phyloP scores from a whole-genome alignment of 2,888 invertebrate genomes.

The Priocnemis perturbator region DNA sequence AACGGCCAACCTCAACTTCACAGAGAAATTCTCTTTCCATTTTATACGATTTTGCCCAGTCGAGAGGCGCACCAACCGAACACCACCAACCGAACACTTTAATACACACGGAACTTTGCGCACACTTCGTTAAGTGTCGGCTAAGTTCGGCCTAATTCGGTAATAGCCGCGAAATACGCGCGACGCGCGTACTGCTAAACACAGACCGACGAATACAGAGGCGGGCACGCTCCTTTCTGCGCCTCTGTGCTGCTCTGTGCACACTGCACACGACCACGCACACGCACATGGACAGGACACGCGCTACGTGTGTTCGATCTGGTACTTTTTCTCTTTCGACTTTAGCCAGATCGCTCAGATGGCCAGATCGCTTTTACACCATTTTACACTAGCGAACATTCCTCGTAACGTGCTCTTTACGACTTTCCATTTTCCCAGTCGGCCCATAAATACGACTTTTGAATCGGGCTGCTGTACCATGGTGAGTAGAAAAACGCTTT shows the following conservation, averaged over 20 bases:
- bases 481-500: no score
- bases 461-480: no score
- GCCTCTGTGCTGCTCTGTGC: no score
- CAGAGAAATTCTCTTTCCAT: conserved; percentile 67
- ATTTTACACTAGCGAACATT: no score
- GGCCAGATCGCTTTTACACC: no score
- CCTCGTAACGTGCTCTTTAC: no score
- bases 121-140: conserved; percentile 56
- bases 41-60: conserved; percentile 63
- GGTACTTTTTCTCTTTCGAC: background rate
- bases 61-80: conserved; percentile 63
- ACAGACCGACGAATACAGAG: conserved; percentile 49
- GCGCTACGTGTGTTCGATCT: background rate
- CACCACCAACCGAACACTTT: conserved; percentile 61
- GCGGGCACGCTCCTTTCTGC: conserved; percentile 19
- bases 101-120: conserved; percentile 53
- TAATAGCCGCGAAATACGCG: conserved; percentile 67
- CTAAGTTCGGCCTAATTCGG: conserved; percentile 53
- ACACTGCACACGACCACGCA: no score
- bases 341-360: conserved; percentile 2
- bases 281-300: no score
- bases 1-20: conserved; percentile 76
- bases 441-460: no score
- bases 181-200: conserved; percentile 68
- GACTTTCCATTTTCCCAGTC: no score